Evolutionary conservation across 2,888 invertebrate species (phyloP).

Genomic region (Acanthococcus lagerstroemiae): DNA sequence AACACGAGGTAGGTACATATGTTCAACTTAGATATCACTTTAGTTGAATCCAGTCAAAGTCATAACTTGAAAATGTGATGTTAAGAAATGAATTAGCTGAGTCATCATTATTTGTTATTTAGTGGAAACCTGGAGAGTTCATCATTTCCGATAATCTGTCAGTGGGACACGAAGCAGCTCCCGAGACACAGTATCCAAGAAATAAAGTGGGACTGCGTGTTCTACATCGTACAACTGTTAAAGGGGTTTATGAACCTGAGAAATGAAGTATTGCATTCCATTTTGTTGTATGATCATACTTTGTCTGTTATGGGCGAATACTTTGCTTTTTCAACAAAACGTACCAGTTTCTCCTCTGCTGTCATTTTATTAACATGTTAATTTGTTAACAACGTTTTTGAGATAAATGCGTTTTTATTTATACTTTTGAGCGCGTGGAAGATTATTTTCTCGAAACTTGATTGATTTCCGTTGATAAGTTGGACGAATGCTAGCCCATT

Average conservation of each 20-base stretch:
- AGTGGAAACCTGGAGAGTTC: slow-evolving; percentile 40
- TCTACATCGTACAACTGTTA: slow-evolving; percentile 39
- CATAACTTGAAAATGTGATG: slow-evolving; percentile 1
- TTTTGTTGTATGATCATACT: not conserved
- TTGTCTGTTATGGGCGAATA: too few relatives aligned
- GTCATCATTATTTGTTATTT: slow-evolving; percentile 17
- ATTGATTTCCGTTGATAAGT: too few relatives aligned
- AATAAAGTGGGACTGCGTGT: slow-evolving; percentile 38
- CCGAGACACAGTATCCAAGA: slow-evolving; percentile 37
- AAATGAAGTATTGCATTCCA: slow-evolving; percentile 29
- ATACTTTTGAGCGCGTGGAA: too few relatives aligned
- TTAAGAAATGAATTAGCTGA: slow-evolving; percentile 3
- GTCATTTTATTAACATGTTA: too few relatives aligned
- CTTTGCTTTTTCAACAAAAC: too few relatives aligned
- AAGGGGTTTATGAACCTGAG: slow-evolving; percentile 36
- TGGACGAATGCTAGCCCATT: too few relatives aligned
- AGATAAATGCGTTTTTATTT: too few relatives aligned
- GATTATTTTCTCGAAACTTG: too few relatives aligned
- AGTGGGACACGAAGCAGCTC: slow-evolving; percentile 39
- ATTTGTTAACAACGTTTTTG: too few relatives aligned
- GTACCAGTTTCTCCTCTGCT: too few relatives aligned
- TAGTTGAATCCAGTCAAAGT: not conserved
- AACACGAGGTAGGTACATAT: slow-evolving; percentile 36
- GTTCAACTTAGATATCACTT: too few relatives aligned
- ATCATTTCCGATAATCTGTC: slow-evolving; percentile 40